phyloP scores from a whole-genome alignment of 1,140 invertebrate species.

The Eumaeus atala region DNA sequence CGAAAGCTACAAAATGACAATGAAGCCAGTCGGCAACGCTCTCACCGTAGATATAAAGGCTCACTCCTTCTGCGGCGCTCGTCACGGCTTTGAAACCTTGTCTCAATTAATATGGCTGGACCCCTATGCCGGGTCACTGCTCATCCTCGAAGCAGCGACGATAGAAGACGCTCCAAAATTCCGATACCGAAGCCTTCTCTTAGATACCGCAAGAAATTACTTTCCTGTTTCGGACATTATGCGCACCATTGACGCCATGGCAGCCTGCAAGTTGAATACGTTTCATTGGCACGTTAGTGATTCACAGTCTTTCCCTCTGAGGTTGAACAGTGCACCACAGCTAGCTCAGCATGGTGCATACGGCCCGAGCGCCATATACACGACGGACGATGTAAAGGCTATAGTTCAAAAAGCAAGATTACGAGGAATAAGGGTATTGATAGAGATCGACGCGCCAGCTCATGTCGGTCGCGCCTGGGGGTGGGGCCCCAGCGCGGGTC shows the following conservation, averaged over 20 bases:
- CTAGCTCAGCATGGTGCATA: constrained; percentile 86
- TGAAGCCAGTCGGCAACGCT: constrained; percentile 71
- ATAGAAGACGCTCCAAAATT: constrained; percentile 77
- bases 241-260: constrained; percentile 84
- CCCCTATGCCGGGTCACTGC: constrained; percentile 75
- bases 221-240: constrained; percentile 81
- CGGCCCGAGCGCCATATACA: constrained; percentile 80
- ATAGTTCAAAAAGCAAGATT: constrained; percentile 80
- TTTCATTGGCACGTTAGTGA: constrained; percentile 92
- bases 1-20: constrained; percentile 81
- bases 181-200: constrained; percentile 80
- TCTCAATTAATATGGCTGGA: constrained; percentile 87
- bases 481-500: constrained; percentile 80
- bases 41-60: constrained; percentile 79
- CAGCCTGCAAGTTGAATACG: constrained; percentile 86
- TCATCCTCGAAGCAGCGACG: constrained; percentile 75
- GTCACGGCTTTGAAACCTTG: constrained; percentile 87
- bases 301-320: constrained; percentile 87
- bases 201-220: constrained; percentile 87
- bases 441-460: constrained; percentile 87
- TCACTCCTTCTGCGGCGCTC: constrained; percentile 83
- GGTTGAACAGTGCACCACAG: constrained; percentile 80
- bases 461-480: constrained; percentile 88
- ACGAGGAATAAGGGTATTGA: constrained; percentile 81
- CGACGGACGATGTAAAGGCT: constrained; percentile 77